Evolutionary conservation across 2,797 vertebrate species (phyloP), one percentile per base, ranked within the genome.

Genomic region (Pipistrellus nathusii): DNA sequence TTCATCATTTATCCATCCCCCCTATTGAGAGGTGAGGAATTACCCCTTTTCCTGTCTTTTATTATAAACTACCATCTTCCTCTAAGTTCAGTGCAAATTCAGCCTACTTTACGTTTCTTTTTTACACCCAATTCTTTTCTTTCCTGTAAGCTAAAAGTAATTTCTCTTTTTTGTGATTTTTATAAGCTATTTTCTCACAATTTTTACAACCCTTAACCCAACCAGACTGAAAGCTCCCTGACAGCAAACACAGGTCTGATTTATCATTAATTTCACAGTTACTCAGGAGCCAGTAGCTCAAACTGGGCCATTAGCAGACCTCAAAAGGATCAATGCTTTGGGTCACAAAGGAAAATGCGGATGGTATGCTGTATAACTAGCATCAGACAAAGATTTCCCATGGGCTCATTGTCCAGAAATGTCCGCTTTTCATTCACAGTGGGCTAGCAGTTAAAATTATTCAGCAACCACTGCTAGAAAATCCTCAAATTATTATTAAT

Each of bases 401-500:
- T 7, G 59, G 21, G 27, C 30, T 59, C 21, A 41, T 12, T 38
- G 5, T n/a, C 76, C 32, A 13, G 32, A 53, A 41, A 72, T 91
- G 6, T 76, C 30, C 48, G 4, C 23, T 85, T 55, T 69, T 48
- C 21, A 7, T 66, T 83, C 41, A 71, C 25, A 76, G 38, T 72
- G 14, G 13, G 55, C 38, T 53, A 57, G 9, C 44, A 69, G 11
- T 76, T 30, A 86, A 76, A 82, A 72, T 59, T 84, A 41, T 76
- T 89, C 27, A 25, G 30, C 10, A 53, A 32, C 6, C n/a, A 0
- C 0, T 96, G 23, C 41, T 78, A 83, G 15, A 85, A 90, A 85
- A 71, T 88, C 4, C 35, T 85, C 48, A 78, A 59, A 72, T 91
- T 80, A 86, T 84, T 32, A 88, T 66, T 88, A 91, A 72, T 66